A percentile compares a stretch with the other conserved stretches of the same genome.
Conservation (phyloP, 2,888 invertebrate genomes). For the Dermolepida albohirtum region DNA sequence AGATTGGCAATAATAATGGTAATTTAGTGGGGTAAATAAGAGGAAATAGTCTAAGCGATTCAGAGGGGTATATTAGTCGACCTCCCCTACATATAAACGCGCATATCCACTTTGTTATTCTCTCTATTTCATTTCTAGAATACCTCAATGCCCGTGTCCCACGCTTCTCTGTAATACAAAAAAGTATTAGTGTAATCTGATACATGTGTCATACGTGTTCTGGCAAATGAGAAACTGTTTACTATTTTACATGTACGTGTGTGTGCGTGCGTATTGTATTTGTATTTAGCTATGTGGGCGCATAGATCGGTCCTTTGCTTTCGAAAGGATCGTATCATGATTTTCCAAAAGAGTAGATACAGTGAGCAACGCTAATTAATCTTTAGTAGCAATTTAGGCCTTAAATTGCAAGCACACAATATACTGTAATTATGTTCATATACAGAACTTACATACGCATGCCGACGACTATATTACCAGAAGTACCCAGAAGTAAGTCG, state of each 20-base stretch:
- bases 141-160: conserved; percentile 42
- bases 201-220: conserved; percentile 63
- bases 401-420: background rate
- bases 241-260: conserved; percentile 49
- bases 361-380: conserved; percentile 28
- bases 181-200: conserved; percentile 63
- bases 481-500: too few relatives aligned
- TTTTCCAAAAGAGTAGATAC: conserved; percentile 32
- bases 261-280: conserved; percentile 3
- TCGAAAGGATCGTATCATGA: conserved; percentile 30
- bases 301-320: conserved; percentile 21
- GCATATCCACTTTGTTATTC: background rate
- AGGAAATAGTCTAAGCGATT: conserved; percentile 51
- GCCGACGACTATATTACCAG: too few relatives aligned
- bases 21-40: conserved; percentile 58
- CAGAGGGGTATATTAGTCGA: conserved; percentile 49
- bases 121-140: conserved; percentile 56
- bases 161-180: conserved; percentile 48
- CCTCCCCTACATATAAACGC: conserved; percentile 22
- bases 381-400: conserved; percentile 36
- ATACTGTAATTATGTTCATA: too few relatives aligned
- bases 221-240: conserved; percentile 65
- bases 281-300: background rate
- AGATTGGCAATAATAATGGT: conserved; percentile 56
- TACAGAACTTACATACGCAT: too few relatives aligned